phyloP scores from a whole-genome alignment of 37 sponge, comb jelly and placozoan genomes.

The Cladorhizidae sp. region DNA sequence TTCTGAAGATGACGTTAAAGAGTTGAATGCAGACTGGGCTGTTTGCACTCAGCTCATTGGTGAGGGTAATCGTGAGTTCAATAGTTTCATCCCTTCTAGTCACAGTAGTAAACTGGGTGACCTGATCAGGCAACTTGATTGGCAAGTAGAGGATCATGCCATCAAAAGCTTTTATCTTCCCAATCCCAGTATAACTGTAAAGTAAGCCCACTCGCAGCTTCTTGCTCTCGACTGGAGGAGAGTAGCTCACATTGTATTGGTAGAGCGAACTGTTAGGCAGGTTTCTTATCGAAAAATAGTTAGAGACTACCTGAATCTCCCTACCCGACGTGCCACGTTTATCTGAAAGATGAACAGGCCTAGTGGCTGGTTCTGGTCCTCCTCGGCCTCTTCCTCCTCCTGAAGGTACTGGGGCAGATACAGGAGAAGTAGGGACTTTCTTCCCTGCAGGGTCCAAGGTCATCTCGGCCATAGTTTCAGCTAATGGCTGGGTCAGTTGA shows the following conservation, averaged over 20 bases:
- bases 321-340: slow-evolving; percentile 68
- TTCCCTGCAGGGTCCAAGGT: not conserved
- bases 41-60: slow-evolving; percentile 69
- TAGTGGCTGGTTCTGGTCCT: slow-evolving; percentile 41
- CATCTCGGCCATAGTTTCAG: not conserved
- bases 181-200: slow-evolving; percentile 59
- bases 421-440: not conserved
- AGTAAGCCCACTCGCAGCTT: slow-evolving; percentile 55
- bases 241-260: slow-evolving; percentile 87
- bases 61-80: slow-evolving; percentile 70
- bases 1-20: slow-evolving; percentile 81
- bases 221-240: slow-evolving; percentile 68
- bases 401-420: not conserved
- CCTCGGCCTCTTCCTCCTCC: slow-evolving; percentile 24
- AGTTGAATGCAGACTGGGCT: slow-evolving; percentile 79
- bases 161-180: slow-evolving; percentile 74
- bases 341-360: slow-evolving; percentile 75
- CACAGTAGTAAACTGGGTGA: slow-evolving; percentile 35
- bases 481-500: not conserved
- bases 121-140: slow-evolving; percentile 36
- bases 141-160: slow-evolving; percentile 90
- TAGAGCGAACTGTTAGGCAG: slow-evolving; percentile 73
- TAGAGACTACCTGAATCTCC: slow-evolving; percentile 50
- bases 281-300: slow-evolving; percentile 69
- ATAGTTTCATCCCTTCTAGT: slow-evolving; percentile 50